Percentiles rank a stretch among this genome's conserved stretches.
Conservation (phyloP, 2,888 invertebrate genomes). For the Ophonus ardosiacus region DNA sequence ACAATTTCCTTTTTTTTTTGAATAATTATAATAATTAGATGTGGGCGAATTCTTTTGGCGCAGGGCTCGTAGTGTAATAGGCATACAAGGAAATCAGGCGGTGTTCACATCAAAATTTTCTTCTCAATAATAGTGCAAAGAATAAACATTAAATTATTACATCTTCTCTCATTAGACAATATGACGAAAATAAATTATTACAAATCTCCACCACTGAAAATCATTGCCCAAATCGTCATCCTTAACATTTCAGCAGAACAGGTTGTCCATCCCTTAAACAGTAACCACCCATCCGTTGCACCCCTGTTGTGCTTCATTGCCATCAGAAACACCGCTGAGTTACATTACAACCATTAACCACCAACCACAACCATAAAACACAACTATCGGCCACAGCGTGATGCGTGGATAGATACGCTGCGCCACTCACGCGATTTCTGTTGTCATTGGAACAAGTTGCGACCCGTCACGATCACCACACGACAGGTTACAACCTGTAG, state of each 20-base stretch:
- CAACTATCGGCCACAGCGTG: background rate
- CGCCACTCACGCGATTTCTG: background rate
- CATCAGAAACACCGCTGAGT: background rate
- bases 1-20: too few relatives aligned
- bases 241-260: background rate
- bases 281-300: background rate
- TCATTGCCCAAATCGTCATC: background rate
- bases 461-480: background rate
- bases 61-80: too few relatives aligned
- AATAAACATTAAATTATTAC: too few relatives aligned
- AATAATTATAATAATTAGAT: too few relatives aligned
- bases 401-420: conserved; percentile 32
- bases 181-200: too few relatives aligned
- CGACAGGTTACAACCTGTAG: background rate
- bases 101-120: too few relatives aligned
- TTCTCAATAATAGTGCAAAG: too few relatives aligned
- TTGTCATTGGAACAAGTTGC: conserved; percentile 32
- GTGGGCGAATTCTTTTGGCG: too few relatives aligned
- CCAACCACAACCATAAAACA: background rate
- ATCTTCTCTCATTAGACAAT: too few relatives aligned
- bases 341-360: background rate
- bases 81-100: too few relatives aligned
- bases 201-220: background rate
- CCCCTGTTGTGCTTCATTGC: background rate
- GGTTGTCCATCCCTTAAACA: background rate